phyloP scores from a whole-genome alignment of 2,113 vertebrate genomes.

The Paratilapia polleni region DNA sequence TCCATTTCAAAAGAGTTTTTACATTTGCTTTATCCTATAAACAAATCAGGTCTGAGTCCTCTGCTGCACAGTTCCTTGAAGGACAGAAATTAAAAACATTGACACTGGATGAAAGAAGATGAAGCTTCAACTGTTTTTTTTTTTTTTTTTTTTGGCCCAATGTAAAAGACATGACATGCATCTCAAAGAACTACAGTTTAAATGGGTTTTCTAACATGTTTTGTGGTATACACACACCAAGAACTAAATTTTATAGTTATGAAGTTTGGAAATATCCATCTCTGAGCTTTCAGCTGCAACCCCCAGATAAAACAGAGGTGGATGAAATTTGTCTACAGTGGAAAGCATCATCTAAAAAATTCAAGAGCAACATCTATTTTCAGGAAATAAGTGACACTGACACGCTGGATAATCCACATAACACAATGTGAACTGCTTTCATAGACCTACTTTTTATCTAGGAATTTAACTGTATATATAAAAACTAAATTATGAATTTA shows the following conservation, averaged over 20 bases:
- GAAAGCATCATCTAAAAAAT: background rate
- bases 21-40: constrained; percentile 27
- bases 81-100: background rate
- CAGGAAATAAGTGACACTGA: background rate
- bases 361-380: background rate
- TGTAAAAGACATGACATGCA: background rate
- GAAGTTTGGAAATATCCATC: background rate
- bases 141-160: background rate
- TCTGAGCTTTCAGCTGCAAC: background rate
- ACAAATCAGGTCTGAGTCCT: constrained; percentile 6
- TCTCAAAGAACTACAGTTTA: background rate
- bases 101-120: background rate
- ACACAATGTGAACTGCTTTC: background rate
- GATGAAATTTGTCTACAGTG: background rate
- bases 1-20: constrained; percentile 35
- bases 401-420: background rate
- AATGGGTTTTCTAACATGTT: fast-evolving
- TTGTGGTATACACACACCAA: background rate
- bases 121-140: background rate
- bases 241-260: background rate
- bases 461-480: background rate
- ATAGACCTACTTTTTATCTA: background rate
- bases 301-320: background rate
- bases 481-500: background rate
- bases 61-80: background rate